Evolutionary conservation across 2,113 vertebrate species (phyloP), one percentile per base, ranked within the genome.

Genomic region (Sinocyclocheilus anophthalmus): DNA sequence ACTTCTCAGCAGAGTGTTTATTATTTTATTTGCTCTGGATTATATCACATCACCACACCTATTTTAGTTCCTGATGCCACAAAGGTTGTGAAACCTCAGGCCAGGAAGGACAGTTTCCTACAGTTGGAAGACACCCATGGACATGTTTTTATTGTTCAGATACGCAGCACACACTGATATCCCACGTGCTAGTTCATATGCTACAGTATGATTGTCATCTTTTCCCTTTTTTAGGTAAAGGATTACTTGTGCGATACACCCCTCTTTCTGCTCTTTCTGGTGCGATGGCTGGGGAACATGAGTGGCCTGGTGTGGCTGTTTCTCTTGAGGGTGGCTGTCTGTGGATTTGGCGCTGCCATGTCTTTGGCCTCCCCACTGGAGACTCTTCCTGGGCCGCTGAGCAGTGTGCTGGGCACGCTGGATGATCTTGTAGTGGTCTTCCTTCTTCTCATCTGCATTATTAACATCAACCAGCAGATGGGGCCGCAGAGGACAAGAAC

Each of bases 401-500:
- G 93, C 1, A 93, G 94, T 55, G 93, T 92, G 11, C 91, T 94
- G 86, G 94, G 93, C 76, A 88, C 93, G 24, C 90, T 95, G 59
- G 96, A 96, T 26, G 95, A 96, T 84, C 90, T 92, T 1, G 93
- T 95, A 69, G 94, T 95, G 87, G 94, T 96, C 76, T 91, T 95
- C 76, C 93, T 97, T 82, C 93, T 97, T 53, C 90, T 96, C 4
- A 94, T 94, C 88, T 96, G 94, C 26, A 88, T 95, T 61, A 92
- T 97, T 86, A 96, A 95, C 87, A 95, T 95, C 87, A 94, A 93
- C 88, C 95, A 95, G 90, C 94, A 95, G 88, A 94, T 96, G 86
- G 91, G 76, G 37, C 91, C 94, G 70, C 95, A 94, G 10, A 88
- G 91, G 16, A 87, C 89, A 61, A 69, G 90, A 22, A 63, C 55